Evolutionary conservation across 2,113 vertebrate genomes (phyloP), one percentile per base, ranked within the genome.

Genomic region (Ciconia stormi): DNA sequence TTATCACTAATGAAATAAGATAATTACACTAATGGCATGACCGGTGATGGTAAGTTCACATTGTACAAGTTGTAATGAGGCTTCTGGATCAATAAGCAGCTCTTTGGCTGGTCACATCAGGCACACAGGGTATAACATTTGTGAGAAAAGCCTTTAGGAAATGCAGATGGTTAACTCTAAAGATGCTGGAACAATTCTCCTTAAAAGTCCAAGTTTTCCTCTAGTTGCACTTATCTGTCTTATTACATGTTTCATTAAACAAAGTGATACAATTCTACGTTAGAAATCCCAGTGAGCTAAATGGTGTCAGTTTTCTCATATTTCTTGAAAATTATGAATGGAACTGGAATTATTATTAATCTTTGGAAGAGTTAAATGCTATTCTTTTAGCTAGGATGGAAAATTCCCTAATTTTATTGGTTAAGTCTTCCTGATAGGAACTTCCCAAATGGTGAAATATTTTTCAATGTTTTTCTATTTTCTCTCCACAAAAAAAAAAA

Each of bases 21-120:
- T 97, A 97, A 98, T 97, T 97, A 96, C 95, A 88, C 95, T 97
- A 98, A 98, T 97, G 95, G 96, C 95, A 92, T 96, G 96, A 95
- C 96, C 81, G 19, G 67, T 83, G 96, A 96, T 96, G 91, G 66
- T 96, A 85, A 89, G 95, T 97, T 98, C 97, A 96, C 91, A 34
- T 93, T 90, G 88, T 96, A 96, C 94, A 96, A 95, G 93, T 91
- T 96, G 94, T 97, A 98, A 97, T 97, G 97, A 97, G 95, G 74
- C 95, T 92, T 63, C 91, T 92, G 72, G 93, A 97, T 98, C 97
- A 83, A 98, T 98, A 97, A 81, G 49, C 55, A 89, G 87, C 95
- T 96, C 88, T 97, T 97, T 95, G 81, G 50, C 88, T 96, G 73
- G 81, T 96, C 93, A 71, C 77, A 95, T 95, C 76, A 90, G 82